Evolutionary conservation across 1,140 invertebrate genomes (phyloP), one percentile per base, ranked within the genome.

Genomic region (Grapholita molesta): DNA sequence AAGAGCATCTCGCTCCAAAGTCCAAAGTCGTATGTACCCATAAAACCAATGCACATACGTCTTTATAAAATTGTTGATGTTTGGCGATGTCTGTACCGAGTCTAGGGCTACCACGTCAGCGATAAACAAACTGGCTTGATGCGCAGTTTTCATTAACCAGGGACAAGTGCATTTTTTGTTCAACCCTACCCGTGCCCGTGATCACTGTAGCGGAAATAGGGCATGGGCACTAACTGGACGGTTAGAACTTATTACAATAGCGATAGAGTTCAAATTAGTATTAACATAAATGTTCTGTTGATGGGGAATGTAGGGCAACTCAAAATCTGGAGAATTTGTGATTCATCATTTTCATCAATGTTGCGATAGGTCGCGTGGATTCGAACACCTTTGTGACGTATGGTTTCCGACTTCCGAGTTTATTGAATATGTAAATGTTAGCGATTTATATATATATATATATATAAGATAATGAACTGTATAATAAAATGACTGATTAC

Each of bases 61-160:
- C 42, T 18, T 48, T 48, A 21, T 48, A n/a, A 9, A 8, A 8
- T 35, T 9, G 33, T 6, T 12, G 8, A 25, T 23, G n/a, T 28
- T 23, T n/a, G 28, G 6, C 3, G 12, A 25, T 9, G 55, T 61
- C 25, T 61, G 55, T 61, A 61, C 55, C 23, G 32, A 25, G 24
- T 61, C 55, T 61, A 61, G 55, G 55, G 55, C 21, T 61, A 61
- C 55, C 24, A 61, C 55, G 55, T 61, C 55, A 61, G 24, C 55
- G 55, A 61, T 61, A 61, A 61, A 61, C 12, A 61, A 30, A 30
- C n/a, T 7, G 23, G 23, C 53, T n/a, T 15, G 7, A 12, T 28
- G 12, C 24, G 53, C 21, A 12, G 21, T 23, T 24, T n/a, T 24
- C 18, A 57, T 57, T 25, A 28, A 53, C 5, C n/a, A 55, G n/a